phyloP scores from a whole-genome alignment of 2,888 invertebrate genomes.

The Pandemis corylana region DNA sequence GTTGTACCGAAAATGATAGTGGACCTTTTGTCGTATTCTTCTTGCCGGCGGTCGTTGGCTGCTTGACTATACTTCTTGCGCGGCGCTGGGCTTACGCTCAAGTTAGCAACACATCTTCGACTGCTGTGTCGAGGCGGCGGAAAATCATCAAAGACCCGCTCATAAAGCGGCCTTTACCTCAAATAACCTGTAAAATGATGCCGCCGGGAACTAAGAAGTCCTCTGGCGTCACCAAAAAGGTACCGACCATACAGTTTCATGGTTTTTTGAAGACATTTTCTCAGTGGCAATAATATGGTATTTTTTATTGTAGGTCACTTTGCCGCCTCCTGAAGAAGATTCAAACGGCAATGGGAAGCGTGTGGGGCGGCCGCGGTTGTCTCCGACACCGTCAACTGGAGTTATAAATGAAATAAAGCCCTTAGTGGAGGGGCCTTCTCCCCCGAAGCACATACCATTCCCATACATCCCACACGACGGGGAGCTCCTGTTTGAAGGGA shows the following conservation, averaged over 20 bases:
- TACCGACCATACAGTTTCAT: constrained; percentile 44
- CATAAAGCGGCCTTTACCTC: constrained; percentile 75
- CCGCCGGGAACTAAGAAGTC: constrained; percentile 74
- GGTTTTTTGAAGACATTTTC: background rate
- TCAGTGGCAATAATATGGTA: background rate
- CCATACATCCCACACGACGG: constrained; percentile 91
- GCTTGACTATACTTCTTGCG: constrained; percentile 80
- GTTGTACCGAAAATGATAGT: constrained; percentile 85
- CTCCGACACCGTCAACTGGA: constrained; percentile 47
- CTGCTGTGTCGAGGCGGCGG: constrained; percentile 79
- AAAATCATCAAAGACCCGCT: constrained; percentile 82
- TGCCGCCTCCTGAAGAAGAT: constrained; percentile 67
- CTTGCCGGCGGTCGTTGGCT: constrained; percentile 81
- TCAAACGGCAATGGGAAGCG: constrained; percentile 65
- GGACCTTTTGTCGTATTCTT: constrained; percentile 84
- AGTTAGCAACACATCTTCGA: constrained; percentile 76
- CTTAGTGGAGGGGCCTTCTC: constrained; percentile 72
- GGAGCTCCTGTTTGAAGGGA: constrained; percentile 93
- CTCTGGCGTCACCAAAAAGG: constrained; percentile 72
- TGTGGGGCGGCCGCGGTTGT: constrained; percentile 57
- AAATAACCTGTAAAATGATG: constrained; percentile 77
- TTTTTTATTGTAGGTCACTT: constrained; percentile 45
- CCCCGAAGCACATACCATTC: constrained; percentile 93
- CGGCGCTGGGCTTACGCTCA: constrained; percentile 81
- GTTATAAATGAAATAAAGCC: constrained; percentile 57